Percentiles rank a stretch among this genome's conserved stretches.
Conservation (phyloP, 1,140 invertebrate genomes). For the Bombus soroeensis region DNA sequence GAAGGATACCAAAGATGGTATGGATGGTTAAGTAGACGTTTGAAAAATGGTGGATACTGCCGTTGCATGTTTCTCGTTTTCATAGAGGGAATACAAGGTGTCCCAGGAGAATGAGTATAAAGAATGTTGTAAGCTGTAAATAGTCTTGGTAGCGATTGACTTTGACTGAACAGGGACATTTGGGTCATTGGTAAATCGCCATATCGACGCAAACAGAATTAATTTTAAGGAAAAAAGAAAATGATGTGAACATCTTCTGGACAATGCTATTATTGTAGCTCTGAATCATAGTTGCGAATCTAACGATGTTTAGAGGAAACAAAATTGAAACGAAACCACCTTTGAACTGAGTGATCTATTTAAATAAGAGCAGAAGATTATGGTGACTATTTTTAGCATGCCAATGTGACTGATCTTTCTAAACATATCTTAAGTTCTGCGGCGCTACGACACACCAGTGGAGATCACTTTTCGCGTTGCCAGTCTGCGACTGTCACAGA, state of each 20-base stretch:
- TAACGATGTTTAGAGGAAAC: neutral
- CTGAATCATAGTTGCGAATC: no score
- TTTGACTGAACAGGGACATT: neutral
- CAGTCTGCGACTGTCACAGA: neutral
- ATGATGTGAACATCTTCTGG: neutral
- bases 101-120: neutral
- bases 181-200: neutral
- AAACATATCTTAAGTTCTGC: neutral
- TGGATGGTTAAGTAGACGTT: neutral
- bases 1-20: neutral
- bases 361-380: neutral
- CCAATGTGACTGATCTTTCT: neutral
- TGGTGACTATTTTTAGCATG: neutral
- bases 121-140: neutral
- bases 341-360: neutral
- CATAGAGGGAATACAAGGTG: neutral
- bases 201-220: neutral
- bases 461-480: constrained; percentile 16
- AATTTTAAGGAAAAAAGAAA: neutral
- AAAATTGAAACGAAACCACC: neutral
- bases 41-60: neutral
- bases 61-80: neutral
- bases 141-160: neutral
- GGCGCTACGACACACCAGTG: neutral
- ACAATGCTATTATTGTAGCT: no score